Percentiles rank a stretch among this genome's conserved stretches.
Conservation (phyloP, 2,888 invertebrate genomes). For the Panzeria rudis region DNA sequence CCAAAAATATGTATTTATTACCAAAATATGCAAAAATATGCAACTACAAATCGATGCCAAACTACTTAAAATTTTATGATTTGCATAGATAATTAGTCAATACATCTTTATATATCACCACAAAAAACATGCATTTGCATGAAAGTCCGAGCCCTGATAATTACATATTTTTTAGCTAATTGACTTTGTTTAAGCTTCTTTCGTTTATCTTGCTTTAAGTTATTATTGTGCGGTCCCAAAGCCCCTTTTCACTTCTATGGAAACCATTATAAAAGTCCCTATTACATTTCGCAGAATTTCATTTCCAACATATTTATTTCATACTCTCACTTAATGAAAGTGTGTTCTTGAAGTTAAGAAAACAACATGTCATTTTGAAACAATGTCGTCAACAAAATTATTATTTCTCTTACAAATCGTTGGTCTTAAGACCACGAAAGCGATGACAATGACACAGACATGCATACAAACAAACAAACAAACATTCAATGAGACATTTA, state of each 20-base stretch:
- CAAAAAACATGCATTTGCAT: too few species aligned
- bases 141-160: too few species aligned
- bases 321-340: slow-evolving; percentile 12
- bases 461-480: background rate
- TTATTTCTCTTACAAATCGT: slow-evolving; percentile 52
- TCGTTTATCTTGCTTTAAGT: background rate
- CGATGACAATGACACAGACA: slow-evolving; percentile 35
- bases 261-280: background rate
- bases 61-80: too few species aligned
- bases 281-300: too few species aligned
- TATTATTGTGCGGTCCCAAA: background rate
- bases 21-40: too few species aligned
- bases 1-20: too few species aligned
- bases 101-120: too few species aligned
- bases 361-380: slow-evolving; percentile 60
- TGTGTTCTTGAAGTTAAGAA: slow-evolving; percentile 64
- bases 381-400: slow-evolving; percentile 64
- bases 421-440: slow-evolving; percentile 46
- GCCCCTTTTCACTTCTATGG: background rate
- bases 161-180: background rate
- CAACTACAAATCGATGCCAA: too few species aligned
- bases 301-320: background rate
- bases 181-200: background rate
- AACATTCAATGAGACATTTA: slow-evolving; percentile 38
- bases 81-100: too few species aligned